These are phyloP conservation scores for Rambutsinella grinnellia DNA, from an alignment of 2,888 invertebrate genomes.

Conservation along the genomic window DNA sequence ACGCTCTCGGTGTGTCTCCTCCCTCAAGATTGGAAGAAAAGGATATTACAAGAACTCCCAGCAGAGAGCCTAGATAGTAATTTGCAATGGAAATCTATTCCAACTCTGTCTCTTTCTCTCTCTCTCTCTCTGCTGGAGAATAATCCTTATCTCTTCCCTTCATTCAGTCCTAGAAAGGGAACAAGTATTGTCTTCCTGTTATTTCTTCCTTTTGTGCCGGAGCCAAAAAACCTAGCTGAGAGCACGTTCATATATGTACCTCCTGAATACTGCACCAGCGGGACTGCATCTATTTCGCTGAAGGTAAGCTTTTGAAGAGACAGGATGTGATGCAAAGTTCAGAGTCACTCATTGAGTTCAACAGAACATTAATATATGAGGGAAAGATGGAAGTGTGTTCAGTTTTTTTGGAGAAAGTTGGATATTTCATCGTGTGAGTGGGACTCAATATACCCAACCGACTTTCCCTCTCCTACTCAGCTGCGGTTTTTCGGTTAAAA, in stretches of 20 bases:
- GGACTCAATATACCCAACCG: background rate
- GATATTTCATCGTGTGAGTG: background rate
- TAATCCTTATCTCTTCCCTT: background rate
- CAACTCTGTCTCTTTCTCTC: constrained; percentile 8
- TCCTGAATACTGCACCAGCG: no score
- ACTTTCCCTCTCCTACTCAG: background rate
- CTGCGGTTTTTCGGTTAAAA: constrained; percentile 1
- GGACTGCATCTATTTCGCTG: no score
- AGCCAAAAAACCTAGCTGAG: background rate
- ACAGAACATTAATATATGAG: constrained; percentile 11
- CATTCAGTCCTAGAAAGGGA: background rate
- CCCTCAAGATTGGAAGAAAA: background rate
- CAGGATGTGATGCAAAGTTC: constrained; percentile 6
- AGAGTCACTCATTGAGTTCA: background rate
- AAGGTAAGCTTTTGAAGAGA: constrained; percentile 1
- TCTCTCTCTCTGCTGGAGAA: background rate
- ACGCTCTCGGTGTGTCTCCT: background rate
- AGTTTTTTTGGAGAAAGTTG: background rate
- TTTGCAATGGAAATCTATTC: constrained; percentile 44
- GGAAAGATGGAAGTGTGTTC: constrained; percentile 20
- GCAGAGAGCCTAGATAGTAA: constrained; percentile 30
- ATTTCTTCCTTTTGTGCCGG: background rate
- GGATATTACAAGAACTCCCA: constrained; percentile 27
- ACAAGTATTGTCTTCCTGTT: background rate
- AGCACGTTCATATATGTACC: no score